These are phyloP conservation scores for Latrodectus hesperus DNA, from an alignment of 2,888 invertebrate species.

Conservation along the genomic window DNA sequence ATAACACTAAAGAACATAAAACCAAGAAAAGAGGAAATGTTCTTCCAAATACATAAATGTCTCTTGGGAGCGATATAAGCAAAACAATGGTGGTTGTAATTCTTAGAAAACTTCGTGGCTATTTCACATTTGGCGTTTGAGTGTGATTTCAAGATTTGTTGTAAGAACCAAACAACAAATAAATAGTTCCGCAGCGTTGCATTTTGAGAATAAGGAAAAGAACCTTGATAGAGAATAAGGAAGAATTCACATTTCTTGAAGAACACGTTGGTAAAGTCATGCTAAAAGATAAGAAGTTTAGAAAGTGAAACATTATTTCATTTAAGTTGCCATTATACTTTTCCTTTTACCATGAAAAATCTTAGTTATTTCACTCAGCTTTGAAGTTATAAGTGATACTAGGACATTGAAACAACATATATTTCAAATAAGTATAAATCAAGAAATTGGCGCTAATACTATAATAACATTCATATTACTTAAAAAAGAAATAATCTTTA, in stretches of 20 bases:
- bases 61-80: constrained; percentile 40
- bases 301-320: not conserved
- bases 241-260: constrained; percentile 7
- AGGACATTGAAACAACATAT: too few relatives aligned
- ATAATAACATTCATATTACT: too few relatives aligned
- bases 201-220: not conserved
- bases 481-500: too few relatives aligned
- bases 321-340: not conserved
- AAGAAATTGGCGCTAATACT: too few relatives aligned
- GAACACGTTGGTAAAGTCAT: constrained; percentile 30
- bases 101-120: constrained; percentile 56
- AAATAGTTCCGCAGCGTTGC: constrained; percentile 45
- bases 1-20: too few relatives aligned
- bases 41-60: not conserved
- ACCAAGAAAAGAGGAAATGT: too few relatives aligned
- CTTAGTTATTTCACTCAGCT: too few relatives aligned
- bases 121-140: constrained; percentile 43
- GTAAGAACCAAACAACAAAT: constrained; percentile 45
- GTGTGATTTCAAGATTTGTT: constrained; percentile 46
- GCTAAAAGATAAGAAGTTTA: constrained; percentile 30
- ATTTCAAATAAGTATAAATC: too few relatives aligned
- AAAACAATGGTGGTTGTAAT: constrained; percentile 48
- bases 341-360: not conserved
- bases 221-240: not conserved
- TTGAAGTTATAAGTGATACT: too few relatives aligned